These are phyloP conservation scores for Atta cephalotes DNA, from an alignment of 1,140 invertebrate species.

Conservation along the genomic window DNA sequence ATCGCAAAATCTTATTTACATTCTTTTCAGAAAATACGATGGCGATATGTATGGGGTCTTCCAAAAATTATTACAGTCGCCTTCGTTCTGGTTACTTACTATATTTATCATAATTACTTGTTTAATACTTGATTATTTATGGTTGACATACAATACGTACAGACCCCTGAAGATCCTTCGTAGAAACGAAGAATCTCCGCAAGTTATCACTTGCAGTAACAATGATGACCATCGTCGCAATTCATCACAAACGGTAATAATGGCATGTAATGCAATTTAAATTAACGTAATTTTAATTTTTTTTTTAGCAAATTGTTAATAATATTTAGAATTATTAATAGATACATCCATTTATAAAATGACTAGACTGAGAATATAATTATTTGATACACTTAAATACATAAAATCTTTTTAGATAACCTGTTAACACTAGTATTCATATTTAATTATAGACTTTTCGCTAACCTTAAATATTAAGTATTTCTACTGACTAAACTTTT, in stretches of 20 bases:
- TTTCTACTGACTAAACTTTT: not conserved
- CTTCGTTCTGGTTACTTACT: constrained; percentile 88
- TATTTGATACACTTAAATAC: not conserved
- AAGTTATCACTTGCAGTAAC: not conserved
- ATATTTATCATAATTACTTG: constrained; percentile 86
- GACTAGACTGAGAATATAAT: not conserved
- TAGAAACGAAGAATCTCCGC: constrained; percentile 67
- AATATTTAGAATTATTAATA: not conserved
- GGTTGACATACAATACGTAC: constrained; percentile 76
- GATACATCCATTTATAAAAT: not conserved
- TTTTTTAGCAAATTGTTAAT: not conserved
- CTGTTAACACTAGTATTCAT: not conserved
- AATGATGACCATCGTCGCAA: constrained; percentile 47
- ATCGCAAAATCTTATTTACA: not conserved
- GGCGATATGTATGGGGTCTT: constrained; percentile 89
- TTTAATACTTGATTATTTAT: constrained; percentile 88
- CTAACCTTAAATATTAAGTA: not conserved
- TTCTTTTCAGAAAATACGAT: constrained; percentile 85
- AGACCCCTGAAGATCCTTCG: constrained; percentile 68
- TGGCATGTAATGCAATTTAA: not conserved
- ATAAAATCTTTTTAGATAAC: not conserved
- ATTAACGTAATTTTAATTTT: not conserved
- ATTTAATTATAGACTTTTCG: constrained; percentile 6
- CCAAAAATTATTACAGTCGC: constrained; percentile 87
- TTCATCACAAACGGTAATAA: constrained; percentile 18